A percentile compares a stretch with the other conserved stretches of the same genome.
phyloP scores from a whole-genome alignment of 2,113 vertebrate species.

The Prionailurus viverrinus region DNA sequence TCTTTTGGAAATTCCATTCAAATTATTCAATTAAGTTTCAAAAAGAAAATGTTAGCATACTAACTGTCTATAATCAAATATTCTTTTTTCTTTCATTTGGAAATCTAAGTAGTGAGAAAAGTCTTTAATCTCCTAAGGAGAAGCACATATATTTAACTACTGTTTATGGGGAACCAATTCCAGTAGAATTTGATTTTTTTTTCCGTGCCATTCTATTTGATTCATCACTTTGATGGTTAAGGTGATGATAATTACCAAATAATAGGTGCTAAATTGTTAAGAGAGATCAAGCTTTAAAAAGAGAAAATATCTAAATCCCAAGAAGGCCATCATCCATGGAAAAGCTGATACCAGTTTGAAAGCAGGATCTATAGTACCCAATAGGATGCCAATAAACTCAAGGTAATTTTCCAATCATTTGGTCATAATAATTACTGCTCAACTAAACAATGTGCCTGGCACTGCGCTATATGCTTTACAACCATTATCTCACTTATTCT shows the following conservation, averaged over 20 bases:
- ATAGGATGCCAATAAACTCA: background rate
- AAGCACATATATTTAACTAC: conserved; percentile 24
- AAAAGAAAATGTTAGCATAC: conserved; percentile 31
- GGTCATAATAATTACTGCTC: background rate
- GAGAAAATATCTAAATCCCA: background rate
- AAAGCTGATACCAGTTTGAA: conserved; percentile 19
- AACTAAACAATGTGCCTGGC: conserved; percentile 16
- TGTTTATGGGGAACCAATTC: conserved; percentile 7
- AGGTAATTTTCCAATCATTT: conserved; percentile 43
- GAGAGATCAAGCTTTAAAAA: background rate
- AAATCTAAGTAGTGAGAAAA: conserved; percentile 57
- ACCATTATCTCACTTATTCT: background rate
- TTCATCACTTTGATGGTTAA: background rate
- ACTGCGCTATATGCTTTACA: background rate
- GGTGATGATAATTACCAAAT: conserved; percentile 28
- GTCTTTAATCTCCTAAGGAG: conserved; percentile 14
- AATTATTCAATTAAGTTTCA: conserved; percentile 44
- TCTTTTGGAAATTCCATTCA: conserved; percentile 15
- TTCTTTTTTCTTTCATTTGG: conserved; percentile 32
- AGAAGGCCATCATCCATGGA: background rate
- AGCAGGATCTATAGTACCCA: background rate
- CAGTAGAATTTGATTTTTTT: conserved; percentile 39
- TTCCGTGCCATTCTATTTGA: conserved; percentile 34
- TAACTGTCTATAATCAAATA: conserved; percentile 51
- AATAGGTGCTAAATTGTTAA: background rate